Base-by-base conservation (phyloP, 2,888 invertebrate genomes). In the Cataglyphis cursor region DNA sequence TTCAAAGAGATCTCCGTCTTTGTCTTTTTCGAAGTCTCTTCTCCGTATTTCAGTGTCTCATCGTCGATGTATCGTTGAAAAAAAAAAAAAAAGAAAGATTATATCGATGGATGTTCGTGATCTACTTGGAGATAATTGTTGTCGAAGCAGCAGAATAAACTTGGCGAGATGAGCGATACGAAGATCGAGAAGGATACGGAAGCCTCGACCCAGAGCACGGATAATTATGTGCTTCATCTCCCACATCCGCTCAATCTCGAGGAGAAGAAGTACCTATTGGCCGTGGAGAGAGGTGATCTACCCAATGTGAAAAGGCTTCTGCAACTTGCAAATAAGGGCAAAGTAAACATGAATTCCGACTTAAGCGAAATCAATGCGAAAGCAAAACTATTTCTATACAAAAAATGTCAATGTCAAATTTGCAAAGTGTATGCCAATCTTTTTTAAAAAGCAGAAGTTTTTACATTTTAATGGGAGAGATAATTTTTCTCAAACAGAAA, bases 271-370 rank as follows among this genome's bases (percentile, higher is more conserved):
- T 99, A 97, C 94, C 96, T 99, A 41, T 95, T 99, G 81, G 98
- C 99, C 0, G 98, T 99, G 35, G 99, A 99, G 95, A 96, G 99
- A 81, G 99, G 99, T 3, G 99, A 99, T 95, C 96, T 99, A 94
- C 97, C 97, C 18, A 98, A 98, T 93, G 98, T 98, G 31, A 96
- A 97, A 93, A 96, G 97, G 97, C 92, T 93, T 62, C 84, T 94
- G 9, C 94, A 91, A 75, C 88, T 86, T 59, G 93, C 93, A 44
- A 84, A 83, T 59, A 93, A 92, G 66, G 66, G 74, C 3, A 73
- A 59, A 0, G 66, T 85, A 18, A 84, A 89, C n/a, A 87, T 84
- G 72, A 74, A 87, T 31, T 18, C 8, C 15, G 18, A 21, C 35
- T 59, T 12, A 18, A 31, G 12, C n/a, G 1, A n/a, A 48, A 28